Evolutionary conservation across 2,888 invertebrate species (phyloP).

Genomic region (Brachynemurus nebulosus): DNA sequence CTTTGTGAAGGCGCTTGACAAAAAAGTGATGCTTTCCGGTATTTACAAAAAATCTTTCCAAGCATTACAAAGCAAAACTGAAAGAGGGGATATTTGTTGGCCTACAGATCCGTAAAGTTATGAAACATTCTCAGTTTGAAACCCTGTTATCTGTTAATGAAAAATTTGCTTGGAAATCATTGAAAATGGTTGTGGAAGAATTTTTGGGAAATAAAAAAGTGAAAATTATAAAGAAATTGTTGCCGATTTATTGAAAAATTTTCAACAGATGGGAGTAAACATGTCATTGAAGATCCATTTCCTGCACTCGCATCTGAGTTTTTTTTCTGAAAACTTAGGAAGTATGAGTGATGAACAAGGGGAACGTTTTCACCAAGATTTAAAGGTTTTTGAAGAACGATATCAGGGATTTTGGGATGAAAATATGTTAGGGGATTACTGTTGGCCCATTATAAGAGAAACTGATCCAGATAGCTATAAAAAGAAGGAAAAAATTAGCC

Average conservation of each 20-base stretch:
- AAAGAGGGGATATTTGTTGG: no score
- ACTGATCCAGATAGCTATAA: no score
- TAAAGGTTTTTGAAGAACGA: constrained; percentile 17
- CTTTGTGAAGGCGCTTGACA: no score
- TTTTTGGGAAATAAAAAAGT: constrained; percentile 7
- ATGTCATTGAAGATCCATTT: background rate
- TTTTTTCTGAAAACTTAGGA: constrained; percentile 3
- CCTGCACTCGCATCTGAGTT: background rate
- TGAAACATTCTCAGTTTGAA: constrained; percentile 7
- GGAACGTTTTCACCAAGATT: constrained; percentile 19
- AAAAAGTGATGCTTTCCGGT: no score
- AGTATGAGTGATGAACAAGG: constrained; percentile 19
- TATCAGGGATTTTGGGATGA: constrained; percentile 17
- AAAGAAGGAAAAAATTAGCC: no score
- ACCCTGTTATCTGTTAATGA: constrained; percentile 4
- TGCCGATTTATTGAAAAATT: background rate
- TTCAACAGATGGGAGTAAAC: background rate
- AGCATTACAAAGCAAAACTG: no score
- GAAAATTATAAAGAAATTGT: no score
- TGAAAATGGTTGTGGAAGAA: constrained; percentile 4
- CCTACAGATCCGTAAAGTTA: constrained; percentile 9
- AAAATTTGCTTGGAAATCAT: constrained; percentile 9
- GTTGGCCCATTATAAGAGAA: constrained; percentile 13
- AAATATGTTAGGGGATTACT: constrained; percentile 14
- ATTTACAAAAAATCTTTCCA: no score